Evolutionary conservation across 2,797 vertebrate genomes (phyloP), one percentile per base, ranked within the genome.

Genomic region (Sylvia borin): DNA sequence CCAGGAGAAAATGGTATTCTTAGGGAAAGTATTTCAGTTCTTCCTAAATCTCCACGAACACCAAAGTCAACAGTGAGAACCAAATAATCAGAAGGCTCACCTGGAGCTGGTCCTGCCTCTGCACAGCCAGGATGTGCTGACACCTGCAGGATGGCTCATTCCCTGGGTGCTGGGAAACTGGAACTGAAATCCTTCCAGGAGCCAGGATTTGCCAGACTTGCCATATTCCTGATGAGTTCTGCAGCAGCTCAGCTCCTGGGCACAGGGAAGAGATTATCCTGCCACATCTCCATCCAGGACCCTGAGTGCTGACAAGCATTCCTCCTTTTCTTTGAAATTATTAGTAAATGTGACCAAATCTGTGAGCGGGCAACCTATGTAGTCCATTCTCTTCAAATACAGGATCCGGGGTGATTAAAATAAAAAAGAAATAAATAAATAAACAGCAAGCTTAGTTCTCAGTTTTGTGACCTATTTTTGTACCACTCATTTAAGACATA

Each of bases 391-490:
- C 91, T 45, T 32, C 42, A 80, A 91, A 74, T 29, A 81, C 47
- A 42, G 66, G 48, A 64, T 45, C 24, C 7, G 26, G 15, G 13
- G 13, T 31, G 16, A 40, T 18, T 53, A 57, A 54, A 66, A 34
- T 25, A n/a, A n/a, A 71, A 77, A 58, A 72, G 2, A 77, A 71
- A 65, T 14, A 90, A 77, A 65, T 14, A 90, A 77, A 48, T 47
- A 77, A 65, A n/a, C 45, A 61, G 22, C 16, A 68, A 53, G n/a
- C 26, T 48, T 54, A 45, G n/a, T 47, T 92, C 53, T 85, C 85
- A 85, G 78, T 65, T 92, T 91, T 60, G 50, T 80, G 85, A 88
- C 82, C 85, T 92, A 61, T 76, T 85, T 91, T 83, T 90, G 65
- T 85, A 72, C 62, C 75, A 72, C 57, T 90, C 75, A 40, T 90